These are phyloP conservation scores for Forbesichthys papilliferus DNA, from an alignment of 2,113 vertebrate species.

Conservation along the genomic window DNA sequence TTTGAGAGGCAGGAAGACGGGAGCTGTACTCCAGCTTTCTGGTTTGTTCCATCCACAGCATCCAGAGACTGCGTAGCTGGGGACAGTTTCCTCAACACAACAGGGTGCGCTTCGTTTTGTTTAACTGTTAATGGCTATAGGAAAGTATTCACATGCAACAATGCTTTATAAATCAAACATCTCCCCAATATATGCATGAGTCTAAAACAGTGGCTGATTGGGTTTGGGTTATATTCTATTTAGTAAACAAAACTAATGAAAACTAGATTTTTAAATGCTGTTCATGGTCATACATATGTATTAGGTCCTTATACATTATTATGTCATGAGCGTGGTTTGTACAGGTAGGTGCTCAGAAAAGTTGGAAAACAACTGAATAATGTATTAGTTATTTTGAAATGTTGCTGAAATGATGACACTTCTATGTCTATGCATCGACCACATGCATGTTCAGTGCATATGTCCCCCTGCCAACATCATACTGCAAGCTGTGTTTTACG, in stretches of 20 bases:
- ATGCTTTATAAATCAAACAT: no score
- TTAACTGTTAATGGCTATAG: background rate
- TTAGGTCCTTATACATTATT: background rate
- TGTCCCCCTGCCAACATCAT: background rate
- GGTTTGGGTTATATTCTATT: no score
- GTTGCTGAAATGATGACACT: background rate
- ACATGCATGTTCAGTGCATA: background rate
- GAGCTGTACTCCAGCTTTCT: slow-evolving; percentile 87
- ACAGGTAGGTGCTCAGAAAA: no score
- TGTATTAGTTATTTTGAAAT: no score
- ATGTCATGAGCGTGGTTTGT: background rate
- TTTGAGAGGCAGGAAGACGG: slow-evolving; percentile 88
- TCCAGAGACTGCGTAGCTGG: slow-evolving; percentile 86
- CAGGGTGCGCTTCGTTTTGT: slow-evolving; percentile 78
- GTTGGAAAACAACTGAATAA: no score
- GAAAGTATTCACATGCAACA: background rate
- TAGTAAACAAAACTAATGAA: no score
- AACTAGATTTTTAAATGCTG: no score
- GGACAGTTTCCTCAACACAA: slow-evolving; percentile 92
- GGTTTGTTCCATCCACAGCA: slow-evolving; percentile 86
- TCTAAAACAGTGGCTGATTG: no score
- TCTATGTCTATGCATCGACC: background rate
- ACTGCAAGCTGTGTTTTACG: background rate
- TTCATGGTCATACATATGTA: no score
- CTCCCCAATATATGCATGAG: no score